These are phyloP conservation scores for Hypanus sabinus DNA, from an alignment of 2,113 vertebrate genomes.

Conservation along the genomic window DNA sequence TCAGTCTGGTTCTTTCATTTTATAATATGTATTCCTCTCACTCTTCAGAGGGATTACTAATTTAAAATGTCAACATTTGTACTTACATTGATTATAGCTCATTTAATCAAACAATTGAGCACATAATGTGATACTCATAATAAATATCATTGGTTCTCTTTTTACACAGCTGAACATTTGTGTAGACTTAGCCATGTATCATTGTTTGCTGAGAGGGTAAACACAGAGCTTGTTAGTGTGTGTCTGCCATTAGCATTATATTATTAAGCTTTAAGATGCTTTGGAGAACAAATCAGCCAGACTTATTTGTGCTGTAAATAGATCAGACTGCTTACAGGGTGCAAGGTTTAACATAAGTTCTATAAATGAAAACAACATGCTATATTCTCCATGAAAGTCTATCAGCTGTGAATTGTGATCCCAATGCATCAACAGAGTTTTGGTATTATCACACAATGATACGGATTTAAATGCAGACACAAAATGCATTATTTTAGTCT, in stretches of 20 bases:
- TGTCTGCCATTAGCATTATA: neutral
- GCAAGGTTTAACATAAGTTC: neutral
- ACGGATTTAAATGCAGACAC: neutral
- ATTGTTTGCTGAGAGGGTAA: neutral
- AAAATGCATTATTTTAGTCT: neutral
- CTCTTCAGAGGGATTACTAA: neutral
- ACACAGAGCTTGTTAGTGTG: neutral
- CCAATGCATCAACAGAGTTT: neutral
- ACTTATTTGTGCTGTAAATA: constrained; percentile 2
- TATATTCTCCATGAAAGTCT: neutral
- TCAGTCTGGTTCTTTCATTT: neutral
- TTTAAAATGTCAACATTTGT: constrained; percentile 15
- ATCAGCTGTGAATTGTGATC: neutral
- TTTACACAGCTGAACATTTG: neutral
- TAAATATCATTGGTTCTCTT: neutral
- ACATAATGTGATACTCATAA: neutral
- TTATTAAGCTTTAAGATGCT: neutral
- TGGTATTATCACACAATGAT: neutral
- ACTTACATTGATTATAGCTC: neutral
- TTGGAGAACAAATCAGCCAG: neutral
- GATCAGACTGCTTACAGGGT: neutral
- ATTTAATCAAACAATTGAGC: neutral
- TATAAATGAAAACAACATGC: neutral
- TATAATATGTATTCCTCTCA: neutral
- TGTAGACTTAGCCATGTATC: neutral